Base-by-base conservation (phyloP, 53 echinoderm and acorn worm species). In the Luidia sarsii region DNA sequence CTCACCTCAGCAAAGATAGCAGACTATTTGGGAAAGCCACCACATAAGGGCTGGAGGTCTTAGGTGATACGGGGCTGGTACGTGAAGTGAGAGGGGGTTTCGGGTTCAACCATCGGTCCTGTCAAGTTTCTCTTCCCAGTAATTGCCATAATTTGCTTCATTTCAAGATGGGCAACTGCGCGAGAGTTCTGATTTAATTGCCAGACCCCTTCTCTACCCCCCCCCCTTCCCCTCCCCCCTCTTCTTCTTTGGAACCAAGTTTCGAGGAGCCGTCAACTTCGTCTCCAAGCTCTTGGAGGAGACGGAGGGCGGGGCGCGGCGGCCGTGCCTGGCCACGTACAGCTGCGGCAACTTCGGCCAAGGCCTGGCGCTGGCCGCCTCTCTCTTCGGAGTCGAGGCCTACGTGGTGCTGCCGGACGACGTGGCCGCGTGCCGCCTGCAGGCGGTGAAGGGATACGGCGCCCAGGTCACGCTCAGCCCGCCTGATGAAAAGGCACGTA, bases 311-410 rank as follows among this genome's bases (percentile, higher is more conserved):
- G 18, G 24, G 22, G 28, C 65, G 20, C n/a, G n/a, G n/a, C 67
- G 73, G 5, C 60, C 68, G 19, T 71, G 68, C 31, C 87, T 91
- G 7, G 70, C 79, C 20, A 87, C 91, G 4, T 84, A 87, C 65
- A 87, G 87, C 25, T 83, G 87, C 41, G 91, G 91, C 22, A 91
- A 91, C 59, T 71, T 69, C 80, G 91, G 87, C 10, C 91, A 91
- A 32, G 83, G 70, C 16, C 54, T 91, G 10, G 91, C 91, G 31
- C 71, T 75, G 34, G 87, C 91, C 32, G 83, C 91, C 27, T 50
- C 83, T 51, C 54, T 87, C 19, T 62, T 48, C 0, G 71, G 83
- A 11, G 46, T 91, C 25, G 48, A 83, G 32, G 83, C 91, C 0
- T 64, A 61, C 50, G 50, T 91, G 2, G 91, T 91, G 39, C 69